Evolutionary conservation across 2,888 invertebrate species (phyloP), one percentile per base, ranked within the genome.

Genomic region (Rhodophaea formosa): DNA sequence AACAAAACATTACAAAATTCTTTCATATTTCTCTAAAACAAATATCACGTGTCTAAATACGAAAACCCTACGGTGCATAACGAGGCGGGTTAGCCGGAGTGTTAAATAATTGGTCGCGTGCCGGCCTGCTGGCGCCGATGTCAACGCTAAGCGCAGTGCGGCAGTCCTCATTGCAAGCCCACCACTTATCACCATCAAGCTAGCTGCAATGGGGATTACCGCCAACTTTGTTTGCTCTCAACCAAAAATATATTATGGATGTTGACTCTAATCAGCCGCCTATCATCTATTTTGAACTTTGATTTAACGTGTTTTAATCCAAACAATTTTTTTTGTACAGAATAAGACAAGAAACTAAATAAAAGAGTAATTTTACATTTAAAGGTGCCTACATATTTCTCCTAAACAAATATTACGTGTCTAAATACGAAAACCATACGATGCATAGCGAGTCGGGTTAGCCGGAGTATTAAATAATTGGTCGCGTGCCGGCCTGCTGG

Each of bases 401-500:
- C n/a, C n/a, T n/a, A n/a, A n/a, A n/a, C n/a, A n/a, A n/a, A n/a
- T n/a, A n/a, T n/a, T n/a, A n/a, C n/a, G n/a, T n/a, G n/a, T n/a
- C n/a, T n/a, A n/a, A n/a, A n/a, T n/a, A n/a, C n/a, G n/a, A n/a
- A n/a, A n/a, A n/a, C n/a, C n/a, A n/a, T 5, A 35, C 32, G 35
- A 32, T 51, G 51, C 51, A 51, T 35, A n/a, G 58, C 44, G 46
- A 16, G n/a, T n/a, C 44, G 54, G 53, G 45, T 45, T 45, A 45
- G 44, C 32, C 32, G 45, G 32, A 32, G 54, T 54, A 54, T 74
- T 82, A 82, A 84, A 51, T 45, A 54, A 54, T 45, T 54, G 54
- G 78, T 88, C 79, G 89, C 88, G 88, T 89, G 89, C 78, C 83
- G 84, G 77, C 84, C 66, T 88, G 89, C 78, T n/a, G 84, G 81